Base-by-base conservation (phyloP, 2,888 invertebrate genomes). In the Pinctada fucata region DNA sequence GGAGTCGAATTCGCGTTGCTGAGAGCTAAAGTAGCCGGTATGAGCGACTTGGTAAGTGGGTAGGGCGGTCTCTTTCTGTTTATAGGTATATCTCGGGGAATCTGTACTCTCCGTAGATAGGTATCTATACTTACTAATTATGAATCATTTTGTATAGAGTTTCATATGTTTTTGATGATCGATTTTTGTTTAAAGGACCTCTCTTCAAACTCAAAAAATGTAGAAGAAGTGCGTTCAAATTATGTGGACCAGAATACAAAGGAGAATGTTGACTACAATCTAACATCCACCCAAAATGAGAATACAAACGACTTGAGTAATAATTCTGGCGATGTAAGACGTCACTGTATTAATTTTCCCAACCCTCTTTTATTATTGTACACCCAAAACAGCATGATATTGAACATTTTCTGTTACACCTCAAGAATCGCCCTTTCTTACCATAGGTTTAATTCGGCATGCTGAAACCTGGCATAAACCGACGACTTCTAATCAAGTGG, bases 1-100 rank as follows among this genome's bases (percentile, higher is more conserved):
- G 87, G 85, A n/a, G 82, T 88, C 31, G 86, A 87, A 72, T 83
- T 84, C 82, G 86, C 86, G 51, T 80, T 87, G 0, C 68, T 83
- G 74, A 79, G 83, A 72, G 79, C 87, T 48, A 83, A 81, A 80
- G 70, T 78, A 63, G 82, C 82, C 63, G 85, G 87, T 47, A 71
- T 78, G 31, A 83, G 79, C 77, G 85, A 84, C 73, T 82, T 84
- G 86, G 88, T 88, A 79, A 85, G 88, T 87, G 78, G 71, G 13
- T 13, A 31, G 31, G 31, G 31, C 31, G 31, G 31, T 31, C 31
- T 31, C 31, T 31, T 31, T 31, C 31, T 31, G 31, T 31, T 31
- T 31, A 31, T 31, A 31, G 31, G 31, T 31, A 31, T 31, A 31
- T 31, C 31, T 31, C 31, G 31, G 31, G 31, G 31, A 31, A 31